These are phyloP conservation scores for Enteromius trimaculatus DNA, from an alignment of 2,797 vertebrate species.

Conservation along the genomic window DNA sequence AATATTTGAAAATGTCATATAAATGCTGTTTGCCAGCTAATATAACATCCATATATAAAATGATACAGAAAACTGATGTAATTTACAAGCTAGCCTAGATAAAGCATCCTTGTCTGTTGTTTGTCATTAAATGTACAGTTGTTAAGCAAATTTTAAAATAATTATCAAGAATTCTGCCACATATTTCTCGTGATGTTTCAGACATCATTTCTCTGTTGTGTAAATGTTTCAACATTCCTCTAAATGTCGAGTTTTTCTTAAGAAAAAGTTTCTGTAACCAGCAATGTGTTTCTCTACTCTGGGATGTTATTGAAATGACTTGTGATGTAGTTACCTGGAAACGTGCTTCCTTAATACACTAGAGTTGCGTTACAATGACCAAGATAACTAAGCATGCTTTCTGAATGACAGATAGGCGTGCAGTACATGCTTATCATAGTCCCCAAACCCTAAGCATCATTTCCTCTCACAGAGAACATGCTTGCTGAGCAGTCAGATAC, in stretches of 20 bases:
- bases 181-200: no score
- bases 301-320: not conserved
- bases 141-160: not conserved
- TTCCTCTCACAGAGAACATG: not conserved
- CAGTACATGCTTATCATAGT: not conserved
- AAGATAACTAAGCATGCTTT: not conserved
- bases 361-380: not conserved
- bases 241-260: not conserved
- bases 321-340: not conserved
- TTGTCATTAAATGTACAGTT: not conserved
- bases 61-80: not conserved
- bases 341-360: not conserved
- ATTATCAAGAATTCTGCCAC: no score
- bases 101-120: not conserved
- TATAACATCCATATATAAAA: not conserved
- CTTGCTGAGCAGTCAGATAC: not conserved
- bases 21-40: not conserved
- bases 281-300: not conserved
- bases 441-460: not conserved
- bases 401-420: not conserved
- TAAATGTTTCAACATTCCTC: not conserved
- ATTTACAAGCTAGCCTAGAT: not conserved
- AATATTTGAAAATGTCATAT: not conserved
- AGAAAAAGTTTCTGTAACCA: not conserved
- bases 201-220: not conserved